Percentiles rank a stretch among this genome's conserved stretches.
phyloP scores from a whole-genome alignment of 2,888 invertebrate genomes.

The Orthosia incerta region DNA sequence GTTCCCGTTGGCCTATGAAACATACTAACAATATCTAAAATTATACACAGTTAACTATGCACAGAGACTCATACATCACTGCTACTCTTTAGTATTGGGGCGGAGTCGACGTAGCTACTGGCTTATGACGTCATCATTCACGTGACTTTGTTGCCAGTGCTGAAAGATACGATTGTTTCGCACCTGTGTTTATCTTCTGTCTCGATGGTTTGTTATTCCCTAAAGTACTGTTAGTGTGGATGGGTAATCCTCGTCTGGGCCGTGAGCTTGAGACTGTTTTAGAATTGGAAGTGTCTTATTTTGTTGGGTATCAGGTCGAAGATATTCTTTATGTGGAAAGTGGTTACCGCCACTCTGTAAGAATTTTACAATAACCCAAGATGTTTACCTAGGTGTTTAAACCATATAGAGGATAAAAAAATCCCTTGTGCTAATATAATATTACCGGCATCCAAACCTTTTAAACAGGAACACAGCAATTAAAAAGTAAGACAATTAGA shows the following conservation, averaged over 20 bases:
- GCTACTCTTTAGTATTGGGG: neutral
- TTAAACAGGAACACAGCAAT: neutral
- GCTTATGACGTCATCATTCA: constrained; percentile 32
- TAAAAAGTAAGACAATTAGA: neutral
- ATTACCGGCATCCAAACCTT: neutral
- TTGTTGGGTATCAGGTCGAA: neutral
- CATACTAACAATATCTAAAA: constrained; percentile 40
- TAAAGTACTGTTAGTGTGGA: constrained; percentile 1
- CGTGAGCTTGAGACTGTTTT: neutral
- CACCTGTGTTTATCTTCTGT: constrained; percentile 39
- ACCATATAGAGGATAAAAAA: neutral
- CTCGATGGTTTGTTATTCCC: constrained; percentile 11
- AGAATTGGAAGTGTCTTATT: neutral
- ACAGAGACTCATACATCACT: constrained; percentile 12
- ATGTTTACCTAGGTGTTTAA: neutral
- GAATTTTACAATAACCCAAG: neutral
- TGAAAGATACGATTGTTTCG: constrained; percentile 33
- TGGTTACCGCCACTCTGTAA: neutral
- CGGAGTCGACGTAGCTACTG: constrained; percentile 1
- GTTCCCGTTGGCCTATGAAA: constrained; percentile 1
- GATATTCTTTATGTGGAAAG: neutral
- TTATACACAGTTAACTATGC: constrained; percentile 6
- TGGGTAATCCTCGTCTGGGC: constrained; percentile 33
- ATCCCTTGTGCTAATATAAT: neutral
- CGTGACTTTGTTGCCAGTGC: constrained; percentile 44